Evolutionary conservation across 2,113 vertebrate genomes (phyloP).

Genomic region (Oxyura jamaicensis): DNA sequence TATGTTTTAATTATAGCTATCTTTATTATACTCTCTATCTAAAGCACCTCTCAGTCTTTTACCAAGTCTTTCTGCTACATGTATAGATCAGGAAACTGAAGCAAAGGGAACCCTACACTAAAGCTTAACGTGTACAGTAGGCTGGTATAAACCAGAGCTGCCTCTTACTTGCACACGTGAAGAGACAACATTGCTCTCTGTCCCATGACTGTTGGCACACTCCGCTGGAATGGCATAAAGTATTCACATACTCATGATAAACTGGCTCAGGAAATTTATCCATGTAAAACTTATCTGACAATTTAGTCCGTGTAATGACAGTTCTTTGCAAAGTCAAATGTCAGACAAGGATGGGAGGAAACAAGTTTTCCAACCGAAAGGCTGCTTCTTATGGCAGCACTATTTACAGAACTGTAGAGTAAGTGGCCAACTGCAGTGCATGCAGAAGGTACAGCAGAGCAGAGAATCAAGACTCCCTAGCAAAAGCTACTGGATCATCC

Average conservation of each 20-base stretch:
- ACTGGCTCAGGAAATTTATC: neutral
- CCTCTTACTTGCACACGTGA: neutral
- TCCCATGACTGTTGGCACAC: neutral
- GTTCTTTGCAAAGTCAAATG: neutral
- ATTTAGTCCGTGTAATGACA: neutral
- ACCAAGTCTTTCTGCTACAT: neutral
- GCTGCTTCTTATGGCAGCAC: neutral
- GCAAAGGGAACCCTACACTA: neutral
- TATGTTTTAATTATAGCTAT: neutral
- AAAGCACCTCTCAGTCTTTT: neutral
- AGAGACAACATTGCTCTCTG: neutral
- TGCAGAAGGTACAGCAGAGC: neutral
- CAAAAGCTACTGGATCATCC: neutral
- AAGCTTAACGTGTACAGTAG: neutral
- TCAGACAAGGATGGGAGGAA: neutral
- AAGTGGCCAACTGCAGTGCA: accelerated
- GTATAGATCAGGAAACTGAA: neutral
- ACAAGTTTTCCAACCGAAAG: neutral
- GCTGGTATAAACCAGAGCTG: neutral
- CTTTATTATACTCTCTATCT: neutral
- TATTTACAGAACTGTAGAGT: accelerated
- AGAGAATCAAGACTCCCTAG: neutral
- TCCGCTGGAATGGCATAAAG: neutral
- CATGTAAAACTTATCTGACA: neutral
- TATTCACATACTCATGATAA: neutral